Conservation (phyloP, 2,888 invertebrate species). For the Athripsodes cinereus region DNA sequence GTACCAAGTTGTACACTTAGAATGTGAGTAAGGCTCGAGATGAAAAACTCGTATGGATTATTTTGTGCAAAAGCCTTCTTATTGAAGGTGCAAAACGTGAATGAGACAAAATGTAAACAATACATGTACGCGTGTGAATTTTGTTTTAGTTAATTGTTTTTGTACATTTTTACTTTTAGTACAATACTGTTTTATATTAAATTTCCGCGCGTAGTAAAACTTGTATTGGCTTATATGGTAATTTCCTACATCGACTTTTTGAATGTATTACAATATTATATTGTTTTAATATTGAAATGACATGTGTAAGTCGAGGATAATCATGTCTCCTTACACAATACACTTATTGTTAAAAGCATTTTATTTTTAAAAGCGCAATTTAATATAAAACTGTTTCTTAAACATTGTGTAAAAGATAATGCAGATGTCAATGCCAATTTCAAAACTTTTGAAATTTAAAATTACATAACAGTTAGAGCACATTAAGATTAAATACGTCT, state of each 20-base stretch:
- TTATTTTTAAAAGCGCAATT: too few species aligned
- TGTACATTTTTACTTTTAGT: neutral
- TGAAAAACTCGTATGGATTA: constrained; percentile 14
- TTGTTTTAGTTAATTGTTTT: neutral
- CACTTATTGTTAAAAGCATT: too few species aligned
- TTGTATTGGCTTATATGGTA: neutral
- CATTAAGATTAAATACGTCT: too few species aligned
- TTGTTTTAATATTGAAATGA: neutral
- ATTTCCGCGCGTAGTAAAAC: neutral
- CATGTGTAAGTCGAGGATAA: neutral
- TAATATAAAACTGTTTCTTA: too few species aligned
- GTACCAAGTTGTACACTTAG: constrained; percentile 13
- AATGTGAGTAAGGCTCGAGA: constrained; percentile 13
- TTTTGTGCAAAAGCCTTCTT: neutral
- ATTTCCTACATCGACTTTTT: neutral
- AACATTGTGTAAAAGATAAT: too few species aligned
- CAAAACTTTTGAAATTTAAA: too few species aligned
- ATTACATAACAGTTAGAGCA: too few species aligned
- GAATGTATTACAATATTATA: neutral
- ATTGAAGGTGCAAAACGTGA: neutral
- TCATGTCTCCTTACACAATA: neutral
- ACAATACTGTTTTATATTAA: too few species aligned
- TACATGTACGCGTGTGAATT: neutral
- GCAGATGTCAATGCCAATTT: too few species aligned
- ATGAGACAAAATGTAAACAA: neutral